Percentiles rank a stretch among this genome's conserved stretches.
Evolutionary conservation across 30 jellyfish, hydroid and myxozoan species (phyloP).

Genomic region (Hydra vulgaris): DNA sequence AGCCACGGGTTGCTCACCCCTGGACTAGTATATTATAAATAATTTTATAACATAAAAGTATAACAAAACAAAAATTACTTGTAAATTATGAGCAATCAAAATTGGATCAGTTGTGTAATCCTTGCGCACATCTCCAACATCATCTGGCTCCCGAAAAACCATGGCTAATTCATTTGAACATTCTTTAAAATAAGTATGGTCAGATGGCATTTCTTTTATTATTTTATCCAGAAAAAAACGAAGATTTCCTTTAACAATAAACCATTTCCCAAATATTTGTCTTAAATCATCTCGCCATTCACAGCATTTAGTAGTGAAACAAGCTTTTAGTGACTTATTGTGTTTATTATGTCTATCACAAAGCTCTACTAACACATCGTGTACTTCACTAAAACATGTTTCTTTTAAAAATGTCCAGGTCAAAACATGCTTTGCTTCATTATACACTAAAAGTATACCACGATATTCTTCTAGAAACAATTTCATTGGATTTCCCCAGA

Average conservation of each 20-base stretch:
- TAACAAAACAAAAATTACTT: too few species aligned
- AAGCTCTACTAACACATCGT: constrained; percentile 39
- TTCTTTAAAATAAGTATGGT: constrained; percentile 34
- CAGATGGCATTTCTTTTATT: constrained; percentile 50
- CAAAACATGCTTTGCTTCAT: constrained; percentile 79
- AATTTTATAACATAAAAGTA: too few species aligned
- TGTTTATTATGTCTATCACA: constrained; percentile 70
- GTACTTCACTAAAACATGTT: constrained; percentile 45
- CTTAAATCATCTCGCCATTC: constrained; percentile 59
- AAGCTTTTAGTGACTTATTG: constrained; percentile 59
- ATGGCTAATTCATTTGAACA: constrained; percentile 59
- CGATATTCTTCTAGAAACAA: constrained; percentile 32
- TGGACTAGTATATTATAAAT: too few species aligned
- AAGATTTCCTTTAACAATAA: constrained; percentile 51
- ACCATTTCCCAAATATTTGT: constrained; percentile 61
- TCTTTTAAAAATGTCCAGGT: constrained; percentile 77
- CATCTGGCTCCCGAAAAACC: constrained; percentile 81
- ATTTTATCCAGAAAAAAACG: constrained; percentile 23
- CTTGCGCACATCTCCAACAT: constrained; percentile 43
- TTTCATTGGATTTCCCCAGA: constrained; percentile 57
- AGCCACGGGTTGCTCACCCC: too few species aligned
- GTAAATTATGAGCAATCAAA: constrained; percentile 41
- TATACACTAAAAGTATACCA: constrained; percentile 53
- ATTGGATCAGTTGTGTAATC: constrained; percentile 60
- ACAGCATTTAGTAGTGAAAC: constrained; percentile 75